Evolutionary conservation across 2,113 vertebrate genomes (phyloP), one percentile per base, ranked within the genome.

Genomic region (Atrichornis clamosus): DNA sequence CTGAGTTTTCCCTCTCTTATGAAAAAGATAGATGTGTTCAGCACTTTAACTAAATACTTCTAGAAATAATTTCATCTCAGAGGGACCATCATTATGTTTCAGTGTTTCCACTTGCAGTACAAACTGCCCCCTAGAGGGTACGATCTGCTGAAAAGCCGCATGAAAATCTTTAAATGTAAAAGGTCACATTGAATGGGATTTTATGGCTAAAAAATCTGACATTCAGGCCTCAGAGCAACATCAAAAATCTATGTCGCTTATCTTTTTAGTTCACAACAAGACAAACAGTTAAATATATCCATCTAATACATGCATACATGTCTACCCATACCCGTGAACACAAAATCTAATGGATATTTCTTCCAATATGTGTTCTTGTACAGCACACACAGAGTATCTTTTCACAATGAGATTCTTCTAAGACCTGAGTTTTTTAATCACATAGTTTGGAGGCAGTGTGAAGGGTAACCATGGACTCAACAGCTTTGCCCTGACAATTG

Each of bases 11-110:
- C 35, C 8, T 78, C 37, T 37, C 55, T 19, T 24, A 15, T 23
- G 10, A 55, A 84, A 75, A 33, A 50, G 35, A 74, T 17, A 4
- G 50, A 39, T 9, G 12, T 30, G 3, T 62, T 75, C n/a, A 70
- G 10, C 20, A 53, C 47, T 69, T 50, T 75, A 88, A 74, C 6
- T 2, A 88, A 80, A 89, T 42, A 89, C 33, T 56, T 84, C 6
- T 24, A 44, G 67, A 89, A 86, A 62, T 50, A 58, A 78, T 62
- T 78, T 65, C 7, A 42, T 26, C 27, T 85, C 69, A 56, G 35
- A 56, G 44, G 5, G 3, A 41, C 23, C 9, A 32, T 9, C 0
- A 0, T 42, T 52, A 8, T 3, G 18, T 23, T 83, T 62, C 52
- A 79, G 2, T n/a, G 72, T 65, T 72, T 37, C 69, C 50, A 46